Evolutionary conservation across 1,140 invertebrate genomes (phyloP), one percentile per base, ranked within the genome.

Genomic region (Theocolax elegans): DNA sequence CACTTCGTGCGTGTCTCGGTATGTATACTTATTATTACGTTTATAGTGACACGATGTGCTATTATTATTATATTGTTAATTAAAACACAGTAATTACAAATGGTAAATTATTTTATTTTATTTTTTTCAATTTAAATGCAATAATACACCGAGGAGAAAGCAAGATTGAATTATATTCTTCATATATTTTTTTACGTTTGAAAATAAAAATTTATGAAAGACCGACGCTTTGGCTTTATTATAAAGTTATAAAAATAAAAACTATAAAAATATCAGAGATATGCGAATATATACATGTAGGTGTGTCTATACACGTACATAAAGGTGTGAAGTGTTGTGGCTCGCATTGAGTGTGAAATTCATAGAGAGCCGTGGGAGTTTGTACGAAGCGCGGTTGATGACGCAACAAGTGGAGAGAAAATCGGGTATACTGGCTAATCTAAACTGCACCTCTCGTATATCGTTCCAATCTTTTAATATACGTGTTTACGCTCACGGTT

Each of bases 351-450:
- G 58, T 60, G 40, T 60, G 42, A 60, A 60, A 44, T 46, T 17
- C 40, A 51, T 21, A 17, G 31, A 23, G n/a, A 64, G 48, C 35
- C 3, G 48, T 27, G 48, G 8, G n/a, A 42, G 25, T 42, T 53
- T 4, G 19, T 9, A 15, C 12, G 19, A 6, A 7, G 2, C 13
- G 2, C 7, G 0, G n/a, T 21, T 9, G 27, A 44, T 66, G 38
- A 56, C 13, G 64, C 64, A 54, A 66, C 64, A 66, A 66, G 64
- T 66, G 62, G 48, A 64, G 40, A 35, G 21, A 8, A 64, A 53
- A 49, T 27, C 9, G 8, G 2, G 15, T 10, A 9, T 7, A 38
- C 15, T 21, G 10, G 8, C 21, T 53, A 23, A 40, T 40, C 31
- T 25, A 27, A 53, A 64, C 29, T 49, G 15, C 10, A 9, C 23